Evolutionary conservation across 2,797 vertebrate species (phyloP).

Genomic region (Amphiprion clarkii): DNA sequence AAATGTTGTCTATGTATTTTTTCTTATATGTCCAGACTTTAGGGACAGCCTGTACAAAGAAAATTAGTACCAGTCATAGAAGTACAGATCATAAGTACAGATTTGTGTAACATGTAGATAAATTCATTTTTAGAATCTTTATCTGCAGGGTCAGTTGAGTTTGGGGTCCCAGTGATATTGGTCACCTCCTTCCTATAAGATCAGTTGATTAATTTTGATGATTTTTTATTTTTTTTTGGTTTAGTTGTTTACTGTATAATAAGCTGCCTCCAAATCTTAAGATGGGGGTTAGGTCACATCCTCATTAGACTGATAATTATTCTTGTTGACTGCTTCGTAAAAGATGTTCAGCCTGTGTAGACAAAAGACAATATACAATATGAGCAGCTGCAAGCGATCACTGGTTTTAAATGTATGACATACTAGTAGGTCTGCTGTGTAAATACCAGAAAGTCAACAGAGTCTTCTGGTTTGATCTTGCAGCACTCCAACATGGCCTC

Average conservation of each 20-base stretch:
- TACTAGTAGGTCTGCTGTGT: not conserved
- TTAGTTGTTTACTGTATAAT: not conserved
- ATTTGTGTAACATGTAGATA: too few species aligned
- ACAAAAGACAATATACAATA: conserved; percentile 36
- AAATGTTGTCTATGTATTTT: too few species aligned
- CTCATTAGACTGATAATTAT: not conserved
- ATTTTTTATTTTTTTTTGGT: not conserved
- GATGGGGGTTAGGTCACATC: not conserved
- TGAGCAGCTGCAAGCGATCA: not conserved
- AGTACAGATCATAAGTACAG: too few species aligned
- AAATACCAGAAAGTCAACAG: conserved; percentile 92
- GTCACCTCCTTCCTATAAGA: too few species aligned
- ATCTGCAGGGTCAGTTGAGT: too few species aligned
- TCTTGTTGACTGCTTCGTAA: conserved; percentile 86
- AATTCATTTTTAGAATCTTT: too few species aligned
- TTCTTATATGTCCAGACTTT: too few species aligned
- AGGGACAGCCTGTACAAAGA: too few species aligned
- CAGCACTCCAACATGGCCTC: conserved; percentile 90
- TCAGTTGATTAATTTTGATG: too few species aligned
- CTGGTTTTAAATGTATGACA: not conserved
- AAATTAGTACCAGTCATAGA: too few species aligned
- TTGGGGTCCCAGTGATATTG: too few species aligned
- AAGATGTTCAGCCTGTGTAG: conserved; percentile 92
- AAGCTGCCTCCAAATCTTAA: not conserved
- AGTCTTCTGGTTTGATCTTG: conserved; percentile 91